Evolutionary conservation across 2,888 invertebrate genomes (phyloP), one percentile per base, ranked within the genome.

Genomic region (Polydesmus complanatus): DNA sequence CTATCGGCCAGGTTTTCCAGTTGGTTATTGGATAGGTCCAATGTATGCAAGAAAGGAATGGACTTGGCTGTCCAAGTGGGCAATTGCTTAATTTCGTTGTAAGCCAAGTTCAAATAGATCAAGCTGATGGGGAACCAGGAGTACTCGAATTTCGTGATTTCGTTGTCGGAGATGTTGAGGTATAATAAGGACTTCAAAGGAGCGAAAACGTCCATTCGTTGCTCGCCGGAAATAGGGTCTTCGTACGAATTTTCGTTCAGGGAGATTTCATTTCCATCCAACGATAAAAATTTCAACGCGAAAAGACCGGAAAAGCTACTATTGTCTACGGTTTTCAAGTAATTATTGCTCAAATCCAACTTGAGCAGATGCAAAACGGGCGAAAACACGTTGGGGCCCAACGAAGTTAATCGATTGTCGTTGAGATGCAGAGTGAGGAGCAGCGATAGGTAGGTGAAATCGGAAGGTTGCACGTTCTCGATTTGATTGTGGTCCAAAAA

Each of bases 151-250:
- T 1, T 1, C 19, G 23, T 8, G 3, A 58, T 50, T 2, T 21
- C 23, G 26, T 58, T 58, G 22, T 21, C 48, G 50, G 58, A 58
- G 2, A 58, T n/a, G 51, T 58, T 58, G 49, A 58, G 51, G 8
- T 18, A 21, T 14, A 25, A 23, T n/a, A 58, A 8, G 8, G 14
- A 50, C 18, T 14, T 18, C 22, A 58, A 11, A 5, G 49, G 51
- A 27, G 11, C 8, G 2, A 58, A 51, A 23, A 58, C n/a, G 58
- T 58, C 58, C 50, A 58, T 58, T 22, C 25, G 1, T 1, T 2
- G 37, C 19, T 23, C 5, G 11, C 54, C 26, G n/a, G 5, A 22
- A 27, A n/a, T 22, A 18, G n/a, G 48, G 21, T 19, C 51, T 37
- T 37, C 37, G 51, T 49, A 49, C 5, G 50, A 21, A 27, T 58